Base-by-base conservation (phyloP, 2,797 vertebrate genomes). In the Sciaenops ocellatus region DNA sequence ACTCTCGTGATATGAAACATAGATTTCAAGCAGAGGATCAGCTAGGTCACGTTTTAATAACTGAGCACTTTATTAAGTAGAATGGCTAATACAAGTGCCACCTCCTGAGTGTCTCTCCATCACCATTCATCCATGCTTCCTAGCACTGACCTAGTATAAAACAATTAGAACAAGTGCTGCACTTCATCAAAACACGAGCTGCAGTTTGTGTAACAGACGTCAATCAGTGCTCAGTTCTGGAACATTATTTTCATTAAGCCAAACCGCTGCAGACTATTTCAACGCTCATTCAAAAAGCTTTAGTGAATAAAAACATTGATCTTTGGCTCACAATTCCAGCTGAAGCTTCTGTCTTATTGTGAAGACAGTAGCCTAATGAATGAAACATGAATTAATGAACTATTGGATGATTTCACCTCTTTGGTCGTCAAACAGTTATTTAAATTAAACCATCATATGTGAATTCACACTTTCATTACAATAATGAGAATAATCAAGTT, bases 151-250 rank as follows among this genome's bases (percentile, higher is more conserved):
- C 79, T 61, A 7, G 64, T 38, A 20, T 64, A 65, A 63, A 80
- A 82, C 72, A 86, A 74, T 62, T 1, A 60, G 8, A 67, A 74
- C 44, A 82, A 82, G 66, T 57, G 67, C 62, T 62, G 69, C 66
- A 26, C 52, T 38, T 18, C 10, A 70, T 78, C n/a, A 57, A 69
- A 73, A 47, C 46, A 20, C 6, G 38, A 78, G 56, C 34, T 8
- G 6, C 60, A 61, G 56, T 66, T 46, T 76, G 26, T 15, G 17
- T 28, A 17, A 44, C 20, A 69, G 52, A 46, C 26, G n/a, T 63
- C 46, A 50, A 54, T 52, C 12, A 30, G 17, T 42, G 59, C 70
- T 80, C 51, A 55, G 44, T 62, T 78, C n/a, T 59, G 51, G 61
- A 11, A 46, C 11, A 64, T 71, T 24, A 61, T 70, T 74, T 55